Conservation (phyloP, 1,140 invertebrate species). For the Heliothis virescens region DNA sequence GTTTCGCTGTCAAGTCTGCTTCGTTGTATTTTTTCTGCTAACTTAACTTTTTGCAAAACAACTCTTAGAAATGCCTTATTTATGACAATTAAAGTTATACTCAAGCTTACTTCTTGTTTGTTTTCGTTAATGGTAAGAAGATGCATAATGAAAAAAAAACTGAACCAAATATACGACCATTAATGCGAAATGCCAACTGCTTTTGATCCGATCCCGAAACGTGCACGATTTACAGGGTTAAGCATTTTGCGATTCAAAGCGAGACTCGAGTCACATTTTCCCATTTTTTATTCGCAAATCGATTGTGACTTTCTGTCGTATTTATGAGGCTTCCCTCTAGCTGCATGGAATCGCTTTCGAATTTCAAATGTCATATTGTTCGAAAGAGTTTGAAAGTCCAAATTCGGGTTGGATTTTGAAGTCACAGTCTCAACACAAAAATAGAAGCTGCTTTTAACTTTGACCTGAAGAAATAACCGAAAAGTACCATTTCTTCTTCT, state of each 20-base stretch:
- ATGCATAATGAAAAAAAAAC: too few species aligned
- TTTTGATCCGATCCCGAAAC: not conserved
- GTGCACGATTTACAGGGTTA: not conserved
- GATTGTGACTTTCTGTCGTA: not conserved
- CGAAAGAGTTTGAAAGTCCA: not conserved
- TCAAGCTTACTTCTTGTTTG: too few species aligned
- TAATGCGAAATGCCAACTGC: constrained; percentile 14
- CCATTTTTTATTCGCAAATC: constrained; percentile 12
- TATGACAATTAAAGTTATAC: too few species aligned
- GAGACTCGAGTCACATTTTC: not conserved
- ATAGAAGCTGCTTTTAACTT: not conserved
- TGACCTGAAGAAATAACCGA: not conserved
- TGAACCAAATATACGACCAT: not conserved
- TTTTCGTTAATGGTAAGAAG: too few species aligned
- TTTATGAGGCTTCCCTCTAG: not conserved
- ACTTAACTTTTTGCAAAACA: not conserved
- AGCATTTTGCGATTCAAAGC: not conserved
- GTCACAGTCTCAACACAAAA: not conserved
- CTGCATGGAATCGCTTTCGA: constrained; percentile 7
- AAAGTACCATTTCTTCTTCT: too few species aligned
- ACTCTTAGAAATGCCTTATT: not conserved
- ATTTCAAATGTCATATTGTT: not conserved
- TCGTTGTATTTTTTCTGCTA: not conserved
- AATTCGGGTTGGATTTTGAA: not conserved
- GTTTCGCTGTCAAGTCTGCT: not conserved